Base-by-base conservation (phyloP, 2,797 vertebrate genomes). In the Microctenopoma lineatum region DNA sequence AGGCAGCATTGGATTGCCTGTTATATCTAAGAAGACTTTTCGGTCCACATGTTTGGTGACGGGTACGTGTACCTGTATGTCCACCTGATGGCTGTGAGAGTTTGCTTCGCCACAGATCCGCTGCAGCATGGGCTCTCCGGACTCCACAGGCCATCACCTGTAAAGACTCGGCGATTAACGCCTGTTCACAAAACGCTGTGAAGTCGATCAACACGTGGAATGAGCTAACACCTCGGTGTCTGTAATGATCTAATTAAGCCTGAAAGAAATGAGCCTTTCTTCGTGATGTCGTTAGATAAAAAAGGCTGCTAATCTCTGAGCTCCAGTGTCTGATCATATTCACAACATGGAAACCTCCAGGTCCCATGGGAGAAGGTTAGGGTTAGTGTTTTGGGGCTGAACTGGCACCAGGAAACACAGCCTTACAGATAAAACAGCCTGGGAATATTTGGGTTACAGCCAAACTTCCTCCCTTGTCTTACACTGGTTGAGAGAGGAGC, bases 171-270 rank as follows among this genome's bases (percentile, higher is more conserved):
- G 47, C 65, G 47, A 77, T 83, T 80, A 76, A 81, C 81, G 46
- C 60, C 79, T 86, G 73, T 86, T 89, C 77, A 84, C 74, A 71
- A 84, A 86, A 61, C 68, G 77, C 73, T 72, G 85, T 88, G 59
- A 81, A 45, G 42, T 87, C 82, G 77, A 91, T 92, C 90, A 85
- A 82, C 85, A 80, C 81, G 65, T 60, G 80, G 55, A 67, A 38
- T 51, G 73, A 84, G 41, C 46, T 84, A 9, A 86, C 87, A 81
- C 83, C 73, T 83, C 63, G 0, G 59, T 21, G 60, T 75, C 60
- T 84, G 82, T 87, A 86, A 91, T 89, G 84, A 87, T 82, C 73
- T 73, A 72, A 90, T 89, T 86, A 88, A 66, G 11, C 9, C 55
- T 15, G 54, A 46, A 42, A 56, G 34, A 80, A 59, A 63, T 1